Evolutionary conservation across 2,888 invertebrate genomes (phyloP).

Genomic region (Lepidonotus clava): DNA sequence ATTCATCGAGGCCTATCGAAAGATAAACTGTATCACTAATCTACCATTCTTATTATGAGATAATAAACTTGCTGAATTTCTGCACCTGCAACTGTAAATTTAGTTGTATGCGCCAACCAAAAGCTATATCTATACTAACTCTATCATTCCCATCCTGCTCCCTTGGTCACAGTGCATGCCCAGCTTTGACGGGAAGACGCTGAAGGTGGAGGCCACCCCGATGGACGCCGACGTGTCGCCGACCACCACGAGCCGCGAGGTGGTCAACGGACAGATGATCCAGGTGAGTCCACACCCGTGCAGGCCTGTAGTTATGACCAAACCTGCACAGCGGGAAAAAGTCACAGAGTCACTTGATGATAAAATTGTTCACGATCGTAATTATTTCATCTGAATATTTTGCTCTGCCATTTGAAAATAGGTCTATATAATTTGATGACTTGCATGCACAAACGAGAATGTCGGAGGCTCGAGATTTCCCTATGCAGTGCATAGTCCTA

Average conservation of each 20-base stretch:
- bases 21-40: too few species aligned
- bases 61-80: too few species aligned
- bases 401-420: not conserved
- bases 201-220: slow-evolving; percentile 29
- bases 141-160: not conserved
- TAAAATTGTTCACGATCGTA: not conserved
- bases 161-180: slow-evolving; percentile 39
- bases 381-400: not conserved
- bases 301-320: not conserved
- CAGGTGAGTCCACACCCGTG: not conserved
- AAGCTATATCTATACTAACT: too few species aligned
- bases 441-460: not conserved
- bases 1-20: too few species aligned
- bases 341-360: not conserved
- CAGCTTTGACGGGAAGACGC: slow-evolving; percentile 10
- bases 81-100: too few species aligned
- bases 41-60: too few species aligned
- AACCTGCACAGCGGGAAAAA: not conserved
- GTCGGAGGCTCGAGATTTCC: too few species aligned
- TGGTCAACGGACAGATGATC: not conserved
- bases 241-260: slow-evolving; percentile 15
- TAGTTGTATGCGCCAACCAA: too few species aligned
- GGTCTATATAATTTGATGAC: not conserved
- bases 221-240: slow-evolving; percentile 27
- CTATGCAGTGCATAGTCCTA: too few species aligned